Conservation (phyloP, 2,113 vertebrate species). For the Phylloscopus whistleri region DNA sequence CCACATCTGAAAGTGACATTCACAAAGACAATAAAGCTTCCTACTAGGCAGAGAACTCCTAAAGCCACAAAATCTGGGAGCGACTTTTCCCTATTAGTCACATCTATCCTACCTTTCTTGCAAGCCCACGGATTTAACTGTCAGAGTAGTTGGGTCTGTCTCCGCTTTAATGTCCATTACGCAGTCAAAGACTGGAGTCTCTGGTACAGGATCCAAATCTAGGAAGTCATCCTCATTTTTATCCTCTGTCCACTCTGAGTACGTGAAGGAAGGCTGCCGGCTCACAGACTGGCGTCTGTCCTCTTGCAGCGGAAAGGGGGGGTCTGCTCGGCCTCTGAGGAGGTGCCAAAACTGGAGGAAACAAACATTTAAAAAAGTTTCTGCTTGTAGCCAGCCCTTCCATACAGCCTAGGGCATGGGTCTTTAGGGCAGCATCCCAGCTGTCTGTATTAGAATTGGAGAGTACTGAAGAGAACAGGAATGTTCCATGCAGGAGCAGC, state of each 20-base stretch:
- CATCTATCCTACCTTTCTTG: slow-evolving; percentile 87
- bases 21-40: neutral
- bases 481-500: neutral
- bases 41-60: neutral
- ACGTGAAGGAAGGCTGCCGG: slow-evolving; percentile 95
- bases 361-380: slow-evolving; percentile 17
- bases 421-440: neutral
- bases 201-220: slow-evolving; percentile 85
- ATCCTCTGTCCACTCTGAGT: slow-evolving; percentile 94
- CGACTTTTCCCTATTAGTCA: neutral
- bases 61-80: neutral
- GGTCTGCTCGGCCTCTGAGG: slow-evolving; percentile 60
- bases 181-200: slow-evolving; percentile 91
- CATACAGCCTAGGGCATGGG: neutral
- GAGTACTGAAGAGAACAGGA: neutral
- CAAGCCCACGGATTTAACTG: slow-evolving; percentile 90
- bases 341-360: slow-evolving; percentile 77
- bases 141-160: slow-evolving; percentile 84
- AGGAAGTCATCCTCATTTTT: slow-evolving; percentile 87
- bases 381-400: neutral
- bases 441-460: neutral
- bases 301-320: slow-evolving; percentile 64
- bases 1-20: neutral
- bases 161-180: slow-evolving; percentile 85
- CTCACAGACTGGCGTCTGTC: slow-evolving; percentile 94